Evolutionary conservation across 1,140 invertebrate species (phyloP).

Genomic region (Hyposmocoma kahamanoa): DNA sequence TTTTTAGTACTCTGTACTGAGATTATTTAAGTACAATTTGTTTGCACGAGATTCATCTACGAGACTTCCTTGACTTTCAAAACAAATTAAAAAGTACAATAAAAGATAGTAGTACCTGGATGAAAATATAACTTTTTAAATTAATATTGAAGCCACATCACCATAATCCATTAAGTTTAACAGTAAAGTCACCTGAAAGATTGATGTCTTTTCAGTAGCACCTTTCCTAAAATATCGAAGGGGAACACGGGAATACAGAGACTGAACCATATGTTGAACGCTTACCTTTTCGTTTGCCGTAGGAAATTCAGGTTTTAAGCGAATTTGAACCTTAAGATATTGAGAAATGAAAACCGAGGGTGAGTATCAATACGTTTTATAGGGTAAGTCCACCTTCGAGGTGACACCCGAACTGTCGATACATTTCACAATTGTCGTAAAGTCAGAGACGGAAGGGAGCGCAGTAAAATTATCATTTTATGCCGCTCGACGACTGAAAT

Average conservation of each 20-base stretch:
- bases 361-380: no score
- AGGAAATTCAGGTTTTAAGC: not conserved
- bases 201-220: constrained; percentile 48
- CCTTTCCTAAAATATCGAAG: constrained; percentile 51
- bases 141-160: constrained; percentile 10
- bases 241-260: constrained; percentile 24
- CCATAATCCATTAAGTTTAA: constrained; percentile 25
- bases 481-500: constrained; percentile 71
- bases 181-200: constrained; percentile 56
- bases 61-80: no score
- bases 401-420: constrained; percentile 69
- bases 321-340: constrained; percentile 33
- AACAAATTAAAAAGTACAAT: no score
- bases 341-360: constrained; percentile 14
- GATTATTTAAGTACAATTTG: no score
- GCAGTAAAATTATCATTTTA: constrained; percentile 73
- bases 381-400: constrained; percentile 38
- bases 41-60: no score
- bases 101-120: no score
- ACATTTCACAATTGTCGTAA: constrained; percentile 74
- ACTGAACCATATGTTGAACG: constrained; percentile 48
- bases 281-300: not conserved
- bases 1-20: no score
- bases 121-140: no score
- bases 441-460: constrained; percentile 65